phyloP scores from a whole-genome alignment of 2,888 invertebrate genomes.

The Unio delphinus region DNA sequence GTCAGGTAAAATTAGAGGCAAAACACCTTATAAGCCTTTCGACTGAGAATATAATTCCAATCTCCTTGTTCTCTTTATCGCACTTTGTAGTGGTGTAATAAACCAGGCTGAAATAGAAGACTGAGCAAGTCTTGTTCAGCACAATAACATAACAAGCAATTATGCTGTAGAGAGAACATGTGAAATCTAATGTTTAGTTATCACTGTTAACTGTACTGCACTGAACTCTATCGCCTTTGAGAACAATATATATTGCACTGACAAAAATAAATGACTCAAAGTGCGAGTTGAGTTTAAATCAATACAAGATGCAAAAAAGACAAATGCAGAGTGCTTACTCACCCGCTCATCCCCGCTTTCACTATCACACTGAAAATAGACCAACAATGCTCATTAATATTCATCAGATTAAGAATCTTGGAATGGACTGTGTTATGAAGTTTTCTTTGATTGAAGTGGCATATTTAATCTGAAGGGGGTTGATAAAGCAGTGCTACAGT shows the following conservation, averaged over 20 bases:
- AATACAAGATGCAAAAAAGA: not conserved
- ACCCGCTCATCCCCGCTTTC: conserved; percentile 63
- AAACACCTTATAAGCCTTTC: conserved; percentile 28
- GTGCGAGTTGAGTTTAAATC: not conserved
- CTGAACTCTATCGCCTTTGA: conserved; percentile 9
- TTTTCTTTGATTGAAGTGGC: no score
- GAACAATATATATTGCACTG: conserved; percentile 4
- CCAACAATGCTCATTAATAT: conserved; percentile 35
- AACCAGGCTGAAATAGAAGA: no score
- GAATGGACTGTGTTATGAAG: no score
- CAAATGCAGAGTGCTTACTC: conserved; percentile 25
- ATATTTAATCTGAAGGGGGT: no score
- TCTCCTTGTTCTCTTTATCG: no score
- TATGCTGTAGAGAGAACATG: no score
- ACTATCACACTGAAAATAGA: conserved; percentile 60
- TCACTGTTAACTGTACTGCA: conserved; percentile 6
- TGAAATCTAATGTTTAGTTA: not conserved
- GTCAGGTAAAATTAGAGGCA: conserved; percentile 29
- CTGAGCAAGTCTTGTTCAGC: no score
- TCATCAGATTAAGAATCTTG: conserved; percentile 13
- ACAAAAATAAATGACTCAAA: not conserved
- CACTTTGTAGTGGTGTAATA: no score
- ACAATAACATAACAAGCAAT: no score
- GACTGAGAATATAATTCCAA: not conserved
- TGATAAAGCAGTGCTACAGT: no score